Base-by-base conservation (phyloP, 2,888 invertebrate species). In the Amblyteles armatorius region DNA sequence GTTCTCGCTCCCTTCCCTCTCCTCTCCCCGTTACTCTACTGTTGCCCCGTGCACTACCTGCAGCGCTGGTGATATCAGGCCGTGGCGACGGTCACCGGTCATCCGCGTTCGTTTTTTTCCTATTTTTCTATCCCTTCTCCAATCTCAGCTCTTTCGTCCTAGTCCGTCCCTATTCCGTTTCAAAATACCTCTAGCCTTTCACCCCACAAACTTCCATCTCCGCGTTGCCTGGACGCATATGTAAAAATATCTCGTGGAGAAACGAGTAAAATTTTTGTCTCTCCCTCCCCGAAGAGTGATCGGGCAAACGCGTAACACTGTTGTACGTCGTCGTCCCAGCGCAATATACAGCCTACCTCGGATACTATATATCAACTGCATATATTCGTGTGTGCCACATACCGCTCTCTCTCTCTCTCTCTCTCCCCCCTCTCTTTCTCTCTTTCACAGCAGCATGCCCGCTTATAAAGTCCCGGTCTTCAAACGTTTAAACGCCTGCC, bases 391-490 rank as follows among this genome's bases (percentile, higher is more conserved):
- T 82, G 82, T 83, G 78, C 79, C 78, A 78, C 83, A 73, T 79
- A 79, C 71, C 78, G 71, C 74, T 73, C 80, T 86, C 79, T 60
- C 79, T 79, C 84, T 57, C 81, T 22, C 65, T 50, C 69, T 40
- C 69, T 50, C 68, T 74, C 68, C 33, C 83, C 68, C 33, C 83
- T 65, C 78, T 83, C 71, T 83, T 71, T 74, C 60, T 74, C 55
- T 60, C 72, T 40, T 22, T 72, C 40, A 26, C n/a, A 60, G 69
- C 76, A 55, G 68, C 67, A 67, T 73, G 73, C 73, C 79, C 79
- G 83, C 83, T 79, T 69, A 69, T 83, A 79, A 79, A 79, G 83
- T 79, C 79, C 83, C 74, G 83, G 83, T 79, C 83, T 83, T 83
- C 69, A 79, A 83, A 74, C 83, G 74, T 79, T 83, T 79, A 83